phyloP scores from a whole-genome alignment of 2,797 vertebrate genomes.

The Anas georgica region DNA sequence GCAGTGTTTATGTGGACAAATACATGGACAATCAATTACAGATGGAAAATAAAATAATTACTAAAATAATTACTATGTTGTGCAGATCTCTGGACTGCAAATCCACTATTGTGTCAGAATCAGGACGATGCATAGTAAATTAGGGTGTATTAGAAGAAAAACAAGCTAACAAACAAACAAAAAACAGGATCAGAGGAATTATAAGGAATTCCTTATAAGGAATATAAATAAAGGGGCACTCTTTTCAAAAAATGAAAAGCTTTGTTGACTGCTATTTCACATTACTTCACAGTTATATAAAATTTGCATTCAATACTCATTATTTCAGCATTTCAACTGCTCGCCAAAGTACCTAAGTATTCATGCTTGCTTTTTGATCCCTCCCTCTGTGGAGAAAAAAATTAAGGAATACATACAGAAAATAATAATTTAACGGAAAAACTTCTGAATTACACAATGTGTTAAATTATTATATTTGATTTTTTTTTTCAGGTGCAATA shows the following conservation, averaged over 20 bases:
- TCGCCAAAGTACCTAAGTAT: background rate
- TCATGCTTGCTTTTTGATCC: background rate
- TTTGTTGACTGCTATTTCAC: background rate
- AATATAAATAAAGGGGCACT: no score
- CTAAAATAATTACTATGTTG: background rate
- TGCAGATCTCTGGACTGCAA: background rate
- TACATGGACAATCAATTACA: no score
- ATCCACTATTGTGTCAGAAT: background rate
- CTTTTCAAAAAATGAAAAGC: background rate
- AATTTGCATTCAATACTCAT: background rate
- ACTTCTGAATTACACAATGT: background rate
- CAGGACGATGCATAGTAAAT: background rate
- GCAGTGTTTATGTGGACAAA: background rate
- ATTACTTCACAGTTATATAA: background rate
- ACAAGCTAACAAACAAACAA: background rate
- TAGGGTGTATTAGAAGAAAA: no score
- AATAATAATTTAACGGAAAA: background rate
- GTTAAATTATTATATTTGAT: background rate
- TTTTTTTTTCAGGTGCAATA: background rate
- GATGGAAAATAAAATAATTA: no score
- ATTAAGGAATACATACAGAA: background rate
- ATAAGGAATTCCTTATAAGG: background rate
- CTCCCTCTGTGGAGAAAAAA: background rate
- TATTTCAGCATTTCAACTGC: background rate
- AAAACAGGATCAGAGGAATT: accelerated